Conservation (phyloP, 2,888 invertebrate genomes). For the Coremacera marginata region DNA sequence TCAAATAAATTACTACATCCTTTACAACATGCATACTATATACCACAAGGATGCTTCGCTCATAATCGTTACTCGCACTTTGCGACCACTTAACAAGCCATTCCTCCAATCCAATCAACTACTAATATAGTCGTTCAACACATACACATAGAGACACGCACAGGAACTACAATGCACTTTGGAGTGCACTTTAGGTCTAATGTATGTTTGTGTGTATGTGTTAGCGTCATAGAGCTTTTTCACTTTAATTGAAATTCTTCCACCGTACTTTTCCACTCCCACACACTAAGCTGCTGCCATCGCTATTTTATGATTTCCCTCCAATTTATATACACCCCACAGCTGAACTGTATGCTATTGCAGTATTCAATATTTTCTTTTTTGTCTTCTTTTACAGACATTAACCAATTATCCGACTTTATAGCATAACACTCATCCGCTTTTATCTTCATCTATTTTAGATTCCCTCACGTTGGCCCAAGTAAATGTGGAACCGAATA, state of each 20-base stretch:
- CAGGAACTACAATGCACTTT: background rate
- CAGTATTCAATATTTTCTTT: slow-evolving; percentile 10
- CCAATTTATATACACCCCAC: background rate
- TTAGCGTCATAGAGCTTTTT: background rate
- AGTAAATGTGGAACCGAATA: slow-evolving; percentile 64
- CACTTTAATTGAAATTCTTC: slow-evolving; percentile 12
- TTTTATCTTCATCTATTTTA: slow-evolving; percentile 44
- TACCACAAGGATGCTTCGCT: too few relatives aligned
- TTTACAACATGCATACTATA: background rate
- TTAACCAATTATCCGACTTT: slow-evolving; percentile 29
- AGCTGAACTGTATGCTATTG: slow-evolving; percentile 24
- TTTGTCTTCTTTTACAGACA: slow-evolving; percentile 26
- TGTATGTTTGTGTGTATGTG: background rate
- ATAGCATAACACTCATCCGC: background rate
- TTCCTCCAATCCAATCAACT: background rate
- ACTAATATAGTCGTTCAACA: background rate
- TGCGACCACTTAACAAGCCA: background rate
- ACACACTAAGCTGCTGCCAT: background rate
- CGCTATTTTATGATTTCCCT: background rate
- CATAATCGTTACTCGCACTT: background rate
- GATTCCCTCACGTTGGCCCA: slow-evolving; percentile 62
- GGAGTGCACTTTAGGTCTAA: background rate
- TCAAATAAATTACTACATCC: background rate
- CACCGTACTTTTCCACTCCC: slow-evolving; percentile 6
- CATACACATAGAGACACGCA: background rate